Evolutionary conservation across 2,113 vertebrate genomes (phyloP).

Genomic region (Pipra filicauda): DNA sequence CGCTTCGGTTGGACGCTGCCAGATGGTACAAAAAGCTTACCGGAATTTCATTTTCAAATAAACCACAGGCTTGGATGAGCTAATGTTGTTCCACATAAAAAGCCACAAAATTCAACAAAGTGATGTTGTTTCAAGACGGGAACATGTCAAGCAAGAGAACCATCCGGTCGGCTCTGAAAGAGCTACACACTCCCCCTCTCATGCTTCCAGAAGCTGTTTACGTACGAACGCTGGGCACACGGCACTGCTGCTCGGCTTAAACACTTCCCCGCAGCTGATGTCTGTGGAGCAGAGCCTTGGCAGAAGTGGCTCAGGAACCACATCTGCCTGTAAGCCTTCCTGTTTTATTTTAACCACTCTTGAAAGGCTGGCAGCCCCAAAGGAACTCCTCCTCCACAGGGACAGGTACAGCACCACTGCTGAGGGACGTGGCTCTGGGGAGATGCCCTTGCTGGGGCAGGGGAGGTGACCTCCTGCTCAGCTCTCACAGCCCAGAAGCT

Average conservation of each 20-base stretch:
- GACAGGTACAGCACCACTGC: neutral
- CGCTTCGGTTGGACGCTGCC: conserved; percentile 39
- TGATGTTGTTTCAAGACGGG: conserved; percentile 70
- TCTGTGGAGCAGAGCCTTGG: conserved; percentile 18
- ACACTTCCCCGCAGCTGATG: neutral
- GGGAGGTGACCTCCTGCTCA: neutral
- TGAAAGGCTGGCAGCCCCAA: fast-evolving
- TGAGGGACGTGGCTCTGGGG: fast-evolving
- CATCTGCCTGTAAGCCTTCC: conserved; percentile 6
- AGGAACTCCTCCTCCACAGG: neutral
- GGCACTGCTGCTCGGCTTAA: neutral
- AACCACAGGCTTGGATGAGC: conserved; percentile 81
- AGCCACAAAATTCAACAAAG: conserved; percentile 77
- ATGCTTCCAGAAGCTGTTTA: conserved; percentile 19
- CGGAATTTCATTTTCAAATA: conserved; percentile 81
- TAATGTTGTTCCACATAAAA: conserved; percentile 76
- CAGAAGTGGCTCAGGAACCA: neutral
- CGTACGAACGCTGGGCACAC: neutral
- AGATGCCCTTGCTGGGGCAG: fast-evolving
- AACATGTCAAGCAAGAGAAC: conserved; percentile 41
- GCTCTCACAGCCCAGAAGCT: neutral
- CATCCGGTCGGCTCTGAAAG: conserved; percentile 53
- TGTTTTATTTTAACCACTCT: neutral
- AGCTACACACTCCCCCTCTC: conserved; percentile 18
- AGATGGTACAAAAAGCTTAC: conserved; percentile 77